Evolutionary conservation across 2,888 invertebrate genomes (phyloP), one percentile per base, ranked within the genome.

Genomic region (Stramonita haemastoma): DNA sequence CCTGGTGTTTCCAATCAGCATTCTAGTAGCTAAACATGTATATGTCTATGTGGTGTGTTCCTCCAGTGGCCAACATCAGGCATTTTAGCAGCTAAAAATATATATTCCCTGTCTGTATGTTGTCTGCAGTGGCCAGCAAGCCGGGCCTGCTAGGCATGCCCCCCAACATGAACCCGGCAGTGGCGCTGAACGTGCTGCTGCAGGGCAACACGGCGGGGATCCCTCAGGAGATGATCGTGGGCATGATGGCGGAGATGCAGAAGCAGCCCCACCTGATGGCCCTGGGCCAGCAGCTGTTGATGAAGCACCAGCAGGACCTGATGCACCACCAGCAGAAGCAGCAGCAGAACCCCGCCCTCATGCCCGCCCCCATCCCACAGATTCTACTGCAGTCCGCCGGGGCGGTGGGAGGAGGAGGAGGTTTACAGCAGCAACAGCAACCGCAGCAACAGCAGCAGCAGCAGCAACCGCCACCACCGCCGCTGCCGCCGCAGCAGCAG

Each of bases 241-340:
- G 56, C 60, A 73, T 90, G 87, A 56, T 81, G 86, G 86, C 60
- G 66, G 66, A 90, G 86, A 73, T 91, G 79, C 84, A 89, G 73
- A 89, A 89, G 29, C 87, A 90, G 73, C 89, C 90, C 17, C 91
- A 91, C 70, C 89, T 89, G 56, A 90, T 91, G 29, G 89, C 89
- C 29, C 89, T 89, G 70, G 91, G 90, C 1, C 90, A 90, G 73
- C 87, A 90, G n/a, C 73, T 86, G 29, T n/a, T 89, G 32, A 32
- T 86, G 32, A 88, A 89, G 19, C 89, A 90, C 46, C 89, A 87
- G 87, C 83, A 60, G 84, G 88, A 57, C 70, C 81, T 86, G 79
- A 57, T 88, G 86, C 88, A 73, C 19, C 66, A 88, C 22, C 90
- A 90, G 77, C 83, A 90, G 56, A 73, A 36, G n/a, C n/a, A 66